A percentile compares a stretch with the other conserved stretches of the same genome.
phyloP scores from a whole-genome alignment of 2,888 invertebrate species.

The Gerris lacustris region DNA sequence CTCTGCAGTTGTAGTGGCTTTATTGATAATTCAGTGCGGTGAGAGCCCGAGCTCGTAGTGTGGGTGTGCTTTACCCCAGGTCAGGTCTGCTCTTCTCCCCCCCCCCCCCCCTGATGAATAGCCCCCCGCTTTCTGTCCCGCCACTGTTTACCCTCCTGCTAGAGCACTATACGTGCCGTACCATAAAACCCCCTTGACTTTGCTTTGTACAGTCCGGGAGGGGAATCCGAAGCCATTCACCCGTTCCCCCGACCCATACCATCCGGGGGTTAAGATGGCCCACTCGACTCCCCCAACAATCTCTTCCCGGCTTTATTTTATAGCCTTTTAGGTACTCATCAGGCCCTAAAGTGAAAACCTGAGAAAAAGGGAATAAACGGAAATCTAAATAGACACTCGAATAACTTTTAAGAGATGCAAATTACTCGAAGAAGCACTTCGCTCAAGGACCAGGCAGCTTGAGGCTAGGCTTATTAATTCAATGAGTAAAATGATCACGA shows the following conservation, averaged over 20 bases:
- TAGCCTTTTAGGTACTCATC: too few species aligned
- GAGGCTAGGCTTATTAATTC: too few species aligned
- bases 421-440: too few species aligned
- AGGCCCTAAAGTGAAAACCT: too few species aligned
- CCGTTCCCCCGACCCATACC: neutral
- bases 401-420: too few species aligned
- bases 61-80: neutral
- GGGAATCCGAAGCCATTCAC: neutral
- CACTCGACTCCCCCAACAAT: neutral
- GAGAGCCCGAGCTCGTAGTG: neutral
- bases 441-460: too few species aligned
- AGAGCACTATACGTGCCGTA: neutral
- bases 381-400: too few species aligned
- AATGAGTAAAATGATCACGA: too few species aligned
- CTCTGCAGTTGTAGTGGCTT: neutral
- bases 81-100: neutral
- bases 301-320: too few species aligned
- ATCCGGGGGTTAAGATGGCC: neutral
- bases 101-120: neutral
- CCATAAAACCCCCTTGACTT: neutral
- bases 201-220: neutral
- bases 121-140: neutral
- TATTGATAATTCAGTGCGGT: neutral
- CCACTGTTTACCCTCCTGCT: conserved; percentile 2
- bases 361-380: too few species aligned